Conservation (phyloP, 2,888 invertebrate species). For the Desoria tigrina region DNA sequence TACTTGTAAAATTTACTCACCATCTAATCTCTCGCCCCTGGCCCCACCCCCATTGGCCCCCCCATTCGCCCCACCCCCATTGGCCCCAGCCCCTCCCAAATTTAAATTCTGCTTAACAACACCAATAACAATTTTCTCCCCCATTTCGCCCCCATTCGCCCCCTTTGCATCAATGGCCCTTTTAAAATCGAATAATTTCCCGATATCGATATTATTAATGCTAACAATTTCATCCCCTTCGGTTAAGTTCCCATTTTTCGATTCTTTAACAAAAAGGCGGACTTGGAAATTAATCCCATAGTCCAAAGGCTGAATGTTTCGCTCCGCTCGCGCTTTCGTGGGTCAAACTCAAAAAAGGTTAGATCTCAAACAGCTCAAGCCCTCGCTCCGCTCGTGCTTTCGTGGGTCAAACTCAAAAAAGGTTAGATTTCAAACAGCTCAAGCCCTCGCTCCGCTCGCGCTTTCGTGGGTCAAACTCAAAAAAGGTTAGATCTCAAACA, state of each 20-base stretch:
- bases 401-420: no score
- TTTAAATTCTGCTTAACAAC: constrained; percentile 2
- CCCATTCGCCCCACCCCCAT: no score
- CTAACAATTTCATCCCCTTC: constrained; percentile 12
- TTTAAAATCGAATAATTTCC: background rate
- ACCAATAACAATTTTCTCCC: background rate
- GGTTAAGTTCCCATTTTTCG: background rate
- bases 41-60: no score
- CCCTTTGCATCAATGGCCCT: constrained; percentile 6
- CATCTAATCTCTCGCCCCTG: no score
- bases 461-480: no score
- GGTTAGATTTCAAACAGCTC: no score
- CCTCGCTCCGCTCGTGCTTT: no score
- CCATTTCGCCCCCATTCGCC: background rate
- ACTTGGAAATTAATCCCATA: background rate
- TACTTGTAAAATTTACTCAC: no score
- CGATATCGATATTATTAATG: constrained; percentile 1
- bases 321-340: constrained; percentile 18
- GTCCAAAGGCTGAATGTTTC: constrained; percentile 10
- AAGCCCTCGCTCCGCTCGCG: no score
- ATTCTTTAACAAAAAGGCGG: background rate
- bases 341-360: no score
- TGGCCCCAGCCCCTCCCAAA: background rate
- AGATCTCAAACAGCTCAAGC: no score
- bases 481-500: no score